A percentile compares a stretch with the other conserved stretches of the same genome.
Evolutionary conservation across 2,113 vertebrate species (phyloP).

Genomic region (Sardina pilchardus): DNA sequence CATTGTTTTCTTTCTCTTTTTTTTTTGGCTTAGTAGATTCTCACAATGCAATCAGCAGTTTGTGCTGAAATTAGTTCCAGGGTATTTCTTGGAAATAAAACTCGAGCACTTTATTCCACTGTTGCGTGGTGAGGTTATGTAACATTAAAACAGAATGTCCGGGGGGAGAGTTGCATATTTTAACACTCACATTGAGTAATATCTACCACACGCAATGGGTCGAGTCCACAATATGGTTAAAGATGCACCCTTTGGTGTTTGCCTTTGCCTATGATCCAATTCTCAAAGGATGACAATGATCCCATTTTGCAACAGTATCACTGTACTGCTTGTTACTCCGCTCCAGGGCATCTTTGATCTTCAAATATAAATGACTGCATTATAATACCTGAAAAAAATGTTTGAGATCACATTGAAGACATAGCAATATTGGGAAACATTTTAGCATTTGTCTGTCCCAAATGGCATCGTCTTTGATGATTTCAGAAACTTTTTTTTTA

Average conservation of each 20-base stretch:
- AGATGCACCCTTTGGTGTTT: not conserved
- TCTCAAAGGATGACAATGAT: not conserved
- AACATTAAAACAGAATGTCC: not conserved
- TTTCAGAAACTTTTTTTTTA: too few relatives aligned
- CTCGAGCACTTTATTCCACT: conserved; percentile 16
- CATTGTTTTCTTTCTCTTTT: not conserved
- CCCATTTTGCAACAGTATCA: not conserved
- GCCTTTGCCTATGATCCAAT: not conserved
- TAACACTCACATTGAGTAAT: not conserved
- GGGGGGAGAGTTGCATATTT: not conserved
- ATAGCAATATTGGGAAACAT: not conserved
- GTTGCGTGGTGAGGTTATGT: conserved; percentile 9
- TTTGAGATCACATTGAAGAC: not conserved
- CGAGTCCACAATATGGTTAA: not conserved
- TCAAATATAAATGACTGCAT: not conserved
- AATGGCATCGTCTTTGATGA: not conserved
- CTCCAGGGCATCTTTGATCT: not conserved
- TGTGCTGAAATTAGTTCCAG: conserved; percentile 11
- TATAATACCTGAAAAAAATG: not conserved
- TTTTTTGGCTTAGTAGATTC: conserved; percentile 1
- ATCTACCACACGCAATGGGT: not conserved
- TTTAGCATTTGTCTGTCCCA: not conserved
- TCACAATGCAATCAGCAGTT: conserved; percentile 18
- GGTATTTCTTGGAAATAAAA: conserved; percentile 13
- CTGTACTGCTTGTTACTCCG: not conserved